Base-by-base conservation (phyloP, 2,888 invertebrate genomes). In the Rhyacophila evoluta region DNA sequence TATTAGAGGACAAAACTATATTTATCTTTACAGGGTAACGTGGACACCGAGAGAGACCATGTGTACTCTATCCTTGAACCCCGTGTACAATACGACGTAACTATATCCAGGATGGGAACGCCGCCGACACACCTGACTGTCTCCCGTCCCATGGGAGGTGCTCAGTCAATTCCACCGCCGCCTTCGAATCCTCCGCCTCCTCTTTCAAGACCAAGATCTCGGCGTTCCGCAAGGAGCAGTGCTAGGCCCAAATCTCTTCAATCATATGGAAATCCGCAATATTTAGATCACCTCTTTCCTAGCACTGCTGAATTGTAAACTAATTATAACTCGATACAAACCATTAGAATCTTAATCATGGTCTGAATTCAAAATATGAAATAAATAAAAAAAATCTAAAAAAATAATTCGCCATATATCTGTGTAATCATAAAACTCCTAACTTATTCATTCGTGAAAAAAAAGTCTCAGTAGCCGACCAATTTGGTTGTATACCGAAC, bases 201-300 rank as follows among this genome's bases (percentile, higher is more conserved):
- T 1, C 36, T 68, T 36, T 39, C 78, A 5, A 29, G 69, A 2
- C 73, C 72, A 11, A 80, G 36, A 29, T 39, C 55, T 1, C 33
- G 79, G 36, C 88, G 88, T 81, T 81, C 81, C 6, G 74, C 41
- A 25, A 68, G 81, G 25, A 80, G 77, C 15, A 88, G 86, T 81
- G 86, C 88, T 8, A 88, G 92, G 85, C 92, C 92, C 37, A 91
- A 89, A 84, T 91, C 92, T 10, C 84, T 92, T 80, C 92, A 91
- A 84, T 89, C 89, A 83, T 89, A 87, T 83, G 91, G 91, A 76
- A 87, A 91, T 83, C 91, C 92, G 84, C 89, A 90, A 79, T 92
- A 92, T 85, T 88, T 92, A 83, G 91, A 92, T 84, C 91, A 92
- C 83, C 88, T 92, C 82, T 92, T 92, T 84, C 92, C 92, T 19